Evolutionary conservation across 2,888 invertebrate genomes (phyloP), one percentile per base, ranked within the genome.

Genomic region (Ichneumoninae sp.): DNA sequence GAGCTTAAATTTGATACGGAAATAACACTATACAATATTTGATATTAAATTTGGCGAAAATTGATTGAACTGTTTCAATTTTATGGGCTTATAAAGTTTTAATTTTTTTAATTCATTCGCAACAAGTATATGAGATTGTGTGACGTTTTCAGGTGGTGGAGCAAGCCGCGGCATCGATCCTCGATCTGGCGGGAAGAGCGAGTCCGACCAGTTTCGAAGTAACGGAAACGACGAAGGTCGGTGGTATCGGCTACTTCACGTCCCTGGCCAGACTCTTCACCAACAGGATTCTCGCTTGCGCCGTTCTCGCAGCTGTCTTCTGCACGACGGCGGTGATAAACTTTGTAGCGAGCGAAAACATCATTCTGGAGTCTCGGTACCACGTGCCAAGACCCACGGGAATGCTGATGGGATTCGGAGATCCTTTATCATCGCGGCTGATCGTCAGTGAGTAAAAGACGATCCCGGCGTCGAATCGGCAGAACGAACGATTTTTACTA

Each of bases 341-440:
- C 90, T 96, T 95, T 81, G 89, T 93, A 1, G 90, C 93, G 19
- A 94, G 95, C 83, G 95, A 96, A 91, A 94, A 95, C 85, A 93
- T 94, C 70, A 95, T 95, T 88, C 92, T 96, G 87, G 95, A 96
- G 88, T 94, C 96, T 0, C 94, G 95, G 85, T 96, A 95, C 91
- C 94, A 95, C 81, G 92, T 95, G 33, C 94, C 95, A 0, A 94
- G 88, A 68, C 94, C 91, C 88, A 92, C 93, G 74, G 95, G 92
- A 44, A 88, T 89, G 86, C 77, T 92, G 3, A 83, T 91, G 30
- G 94, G 95, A 7, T 94, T 95, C 33, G 92, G 93, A 0, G 95
- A 95, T 89, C 95, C 95, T n/a, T 94, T 95, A 91, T 90, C 93
- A 6, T 94, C 95, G 0, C 94, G 95, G 82, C 92, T 95, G 75